These are phyloP conservation scores for Rousettus madagascariensis DNA, from an alignment of 2,797 vertebrate species.

Conservation along the genomic window DNA sequence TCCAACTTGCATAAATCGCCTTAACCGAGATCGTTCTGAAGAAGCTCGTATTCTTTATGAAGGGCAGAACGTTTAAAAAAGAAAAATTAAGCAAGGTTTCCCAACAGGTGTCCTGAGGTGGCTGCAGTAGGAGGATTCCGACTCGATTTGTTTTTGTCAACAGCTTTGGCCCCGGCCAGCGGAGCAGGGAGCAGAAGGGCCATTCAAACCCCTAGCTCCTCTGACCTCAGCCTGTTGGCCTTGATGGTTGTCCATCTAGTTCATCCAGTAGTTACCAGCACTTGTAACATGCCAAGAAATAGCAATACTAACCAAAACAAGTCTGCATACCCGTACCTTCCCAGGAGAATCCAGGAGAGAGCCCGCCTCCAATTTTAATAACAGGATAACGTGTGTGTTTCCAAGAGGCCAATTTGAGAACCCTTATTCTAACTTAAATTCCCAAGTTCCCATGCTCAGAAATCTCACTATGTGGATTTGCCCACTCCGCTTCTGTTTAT, in stretches of 20 bases:
- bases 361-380: neutral
- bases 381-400: neutral
- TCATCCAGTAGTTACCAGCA: neutral
- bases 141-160: neutral
- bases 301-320: neutral
- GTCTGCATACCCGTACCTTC: neutral
- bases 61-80: neutral
- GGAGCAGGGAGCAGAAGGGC: neutral
- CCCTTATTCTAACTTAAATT: neutral
- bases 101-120: neutral
- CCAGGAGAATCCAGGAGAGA: neutral
- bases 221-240: neutral
- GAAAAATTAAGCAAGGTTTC: neutral
- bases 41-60: neutral
- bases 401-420: neutral
- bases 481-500: neutral
- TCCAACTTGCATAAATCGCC: neutral
- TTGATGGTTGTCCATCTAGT: no score
- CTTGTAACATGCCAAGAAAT: neutral
- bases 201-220: neutral
- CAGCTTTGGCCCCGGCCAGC: conserved; percentile 53
- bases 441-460: neutral
- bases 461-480: neutral
- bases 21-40: neutral
- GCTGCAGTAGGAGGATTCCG: neutral